Percentiles rank a stretch among this genome's conserved stretches.
Evolutionary conservation across 2,888 invertebrate genomes (phyloP).

Genomic region (Drosophila percnosoma): DNA sequence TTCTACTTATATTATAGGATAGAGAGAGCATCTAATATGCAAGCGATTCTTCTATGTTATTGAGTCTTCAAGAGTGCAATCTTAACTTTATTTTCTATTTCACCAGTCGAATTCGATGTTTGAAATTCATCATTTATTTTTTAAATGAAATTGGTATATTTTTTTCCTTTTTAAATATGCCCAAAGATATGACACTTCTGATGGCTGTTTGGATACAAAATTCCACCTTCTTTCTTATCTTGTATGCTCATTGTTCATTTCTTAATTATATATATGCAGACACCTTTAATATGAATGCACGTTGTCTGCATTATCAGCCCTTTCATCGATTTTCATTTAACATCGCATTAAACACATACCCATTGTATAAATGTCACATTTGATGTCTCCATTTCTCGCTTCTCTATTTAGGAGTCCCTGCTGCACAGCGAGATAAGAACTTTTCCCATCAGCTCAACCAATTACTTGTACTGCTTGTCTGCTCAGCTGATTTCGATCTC

Average conservation of each 20-base stretch:
- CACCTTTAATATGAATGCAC: slow-evolving; percentile 2
- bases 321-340: background rate
- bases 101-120: background rate
- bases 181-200: background rate
- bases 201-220: background rate
- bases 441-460: slow-evolving; percentile 52
- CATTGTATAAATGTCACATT: slow-evolving; percentile 35
- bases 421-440: slow-evolving; percentile 30
- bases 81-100: background rate
- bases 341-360: slow-evolving; percentile 23
- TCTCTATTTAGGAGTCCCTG: slow-evolving; percentile 29
- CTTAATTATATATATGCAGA: background rate
- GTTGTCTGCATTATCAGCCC: background rate
- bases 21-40: background rate
- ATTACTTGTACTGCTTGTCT: slow-evolving; percentile 35
- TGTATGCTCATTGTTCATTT: background rate
- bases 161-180: no score
- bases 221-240: background rate
- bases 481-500: slow-evolving; percentile 63
- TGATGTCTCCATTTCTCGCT: slow-evolving; percentile 9
- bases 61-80: background rate
- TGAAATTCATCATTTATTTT: background rate
- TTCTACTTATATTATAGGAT: background rate
- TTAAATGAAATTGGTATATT: no score
- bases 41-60: background rate